Evolutionary conservation across 35 echinoderm and acorn worm species (phyloP).

Genomic region (Apostichopus californicus): DNA sequence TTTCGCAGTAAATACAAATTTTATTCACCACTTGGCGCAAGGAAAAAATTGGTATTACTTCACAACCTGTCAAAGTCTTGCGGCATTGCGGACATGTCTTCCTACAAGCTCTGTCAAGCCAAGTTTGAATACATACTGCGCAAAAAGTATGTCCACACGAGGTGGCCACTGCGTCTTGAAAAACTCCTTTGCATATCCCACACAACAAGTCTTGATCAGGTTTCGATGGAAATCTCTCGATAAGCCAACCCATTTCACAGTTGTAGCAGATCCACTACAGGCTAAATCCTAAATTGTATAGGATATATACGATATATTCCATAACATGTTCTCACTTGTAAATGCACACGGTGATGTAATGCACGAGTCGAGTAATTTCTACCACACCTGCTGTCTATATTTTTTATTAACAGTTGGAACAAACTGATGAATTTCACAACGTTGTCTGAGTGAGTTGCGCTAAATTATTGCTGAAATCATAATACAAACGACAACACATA

Average conservation of each 20-base stretch:
- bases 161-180: slow-evolving; percentile 78
- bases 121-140: slow-evolving; percentile 75
- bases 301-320: background rate
- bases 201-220: slow-evolving; percentile 84
- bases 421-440: background rate
- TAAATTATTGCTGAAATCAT: too few relatives aligned
- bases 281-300: background rate
- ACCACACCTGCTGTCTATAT: background rate
- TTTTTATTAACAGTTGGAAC: background rate
- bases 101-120: slow-evolving; percentile 72
- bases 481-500: too few relatives aligned
- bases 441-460: background rate
- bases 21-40: slow-evolving; percentile 83
- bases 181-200: slow-evolving; percentile 85
- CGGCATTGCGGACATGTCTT: slow-evolving; percentile 89
- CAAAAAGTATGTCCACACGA: slow-evolving; percentile 93
- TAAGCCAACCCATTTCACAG: slow-evolving; percentile 72
- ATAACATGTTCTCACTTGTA: background rate
- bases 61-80: slow-evolving; percentile 45
- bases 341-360: background rate
- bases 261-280: too few relatives aligned
- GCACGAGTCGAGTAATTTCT: background rate
- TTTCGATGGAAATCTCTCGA: slow-evolving; percentile 73
- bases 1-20: slow-evolving; percentile 72
- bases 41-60: slow-evolving; percentile 86